A percentile compares a stretch with the other conserved stretches of the same genome.
These are phyloP conservation scores for Eudasyphora cyanicolor DNA, from an alignment of 2,888 invertebrate species.

Conservation along the genomic window DNA sequence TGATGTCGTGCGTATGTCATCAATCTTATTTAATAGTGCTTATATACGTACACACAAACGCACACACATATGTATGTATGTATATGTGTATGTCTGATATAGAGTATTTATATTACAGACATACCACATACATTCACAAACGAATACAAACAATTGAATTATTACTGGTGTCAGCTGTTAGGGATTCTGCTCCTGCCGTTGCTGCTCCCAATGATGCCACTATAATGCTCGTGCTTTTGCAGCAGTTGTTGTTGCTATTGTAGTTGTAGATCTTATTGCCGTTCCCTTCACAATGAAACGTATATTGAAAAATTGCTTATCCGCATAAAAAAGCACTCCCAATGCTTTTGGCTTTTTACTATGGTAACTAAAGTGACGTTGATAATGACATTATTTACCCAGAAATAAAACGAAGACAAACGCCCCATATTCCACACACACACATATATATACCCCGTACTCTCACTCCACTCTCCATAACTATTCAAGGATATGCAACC, in stretches of 20 bases:
- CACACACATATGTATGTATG: not conserved
- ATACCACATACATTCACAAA: not conserved
- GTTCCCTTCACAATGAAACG: not conserved
- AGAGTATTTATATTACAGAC: not conserved
- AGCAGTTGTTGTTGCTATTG: not conserved
- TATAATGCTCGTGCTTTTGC: not conserved
- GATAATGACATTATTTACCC: slow-evolving; percentile 53
- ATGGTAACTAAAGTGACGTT: slow-evolving; percentile 47
- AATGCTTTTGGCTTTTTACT: not conserved
- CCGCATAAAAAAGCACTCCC: not conserved
- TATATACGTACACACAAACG: slow-evolving; percentile 37
- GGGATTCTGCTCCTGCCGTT: not conserved
- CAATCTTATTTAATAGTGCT: slow-evolving; percentile 78
- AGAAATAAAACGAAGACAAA: not conserved
- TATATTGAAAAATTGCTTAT: not conserved
- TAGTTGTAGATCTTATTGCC: not conserved
- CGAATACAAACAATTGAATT: slow-evolving; percentile 75
- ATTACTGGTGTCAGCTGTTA: slow-evolving; percentile 77
- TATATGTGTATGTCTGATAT: not conserved
- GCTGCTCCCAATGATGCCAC: not conserved
- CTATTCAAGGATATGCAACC: too few relatives aligned
- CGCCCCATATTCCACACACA: too few relatives aligned
- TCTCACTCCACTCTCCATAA: too few relatives aligned
- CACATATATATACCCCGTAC: too few relatives aligned
- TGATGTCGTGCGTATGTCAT: slow-evolving; percentile 70